Evolutionary conservation across 2,888 invertebrate genomes (phyloP).

Genomic region (Oscheius sp.): DNA sequence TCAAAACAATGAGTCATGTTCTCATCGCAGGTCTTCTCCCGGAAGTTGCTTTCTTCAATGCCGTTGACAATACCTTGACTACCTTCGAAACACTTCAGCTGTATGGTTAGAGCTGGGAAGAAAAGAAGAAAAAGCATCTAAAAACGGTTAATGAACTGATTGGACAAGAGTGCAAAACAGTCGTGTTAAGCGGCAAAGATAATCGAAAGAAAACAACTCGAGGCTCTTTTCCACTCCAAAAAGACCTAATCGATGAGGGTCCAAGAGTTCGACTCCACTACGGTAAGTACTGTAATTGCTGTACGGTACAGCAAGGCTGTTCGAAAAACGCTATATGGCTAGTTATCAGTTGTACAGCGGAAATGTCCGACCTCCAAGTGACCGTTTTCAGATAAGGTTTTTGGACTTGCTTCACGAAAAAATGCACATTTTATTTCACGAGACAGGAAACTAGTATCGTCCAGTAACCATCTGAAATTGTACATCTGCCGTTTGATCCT

Average conservation of each 20-base stretch:
- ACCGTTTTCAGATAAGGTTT: neutral
- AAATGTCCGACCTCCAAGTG: neutral
- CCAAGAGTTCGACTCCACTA: neutral
- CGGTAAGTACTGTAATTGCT: no score
- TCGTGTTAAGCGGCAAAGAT: neutral
- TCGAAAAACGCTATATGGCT: neutral
- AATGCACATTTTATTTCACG: neutral
- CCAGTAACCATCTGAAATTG: constrained; percentile 49
- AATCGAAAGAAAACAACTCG: neutral
- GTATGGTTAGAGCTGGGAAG: neutral
- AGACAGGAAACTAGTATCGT: neutral
- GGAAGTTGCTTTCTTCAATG: constrained; percentile 24
- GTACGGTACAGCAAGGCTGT: neutral
- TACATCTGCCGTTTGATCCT: constrained; percentile 46
- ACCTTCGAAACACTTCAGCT: constrained; percentile 24
- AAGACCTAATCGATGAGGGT: neutral
- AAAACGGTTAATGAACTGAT: neutral
- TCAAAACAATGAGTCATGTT: constrained; percentile 22
- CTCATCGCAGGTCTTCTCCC: constrained; percentile 26
- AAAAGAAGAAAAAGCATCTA: constrained; percentile 11
- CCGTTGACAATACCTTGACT: constrained; percentile 23
- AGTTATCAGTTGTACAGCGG: constrained; percentile 14
- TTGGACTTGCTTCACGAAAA: neutral
- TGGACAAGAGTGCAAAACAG: constrained; percentile 31
- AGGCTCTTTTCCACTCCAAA: constrained; percentile 1